Evolutionary conservation across 2,888 invertebrate species (phyloP).

Genomic region (Amphiduros pacificus): DNA sequence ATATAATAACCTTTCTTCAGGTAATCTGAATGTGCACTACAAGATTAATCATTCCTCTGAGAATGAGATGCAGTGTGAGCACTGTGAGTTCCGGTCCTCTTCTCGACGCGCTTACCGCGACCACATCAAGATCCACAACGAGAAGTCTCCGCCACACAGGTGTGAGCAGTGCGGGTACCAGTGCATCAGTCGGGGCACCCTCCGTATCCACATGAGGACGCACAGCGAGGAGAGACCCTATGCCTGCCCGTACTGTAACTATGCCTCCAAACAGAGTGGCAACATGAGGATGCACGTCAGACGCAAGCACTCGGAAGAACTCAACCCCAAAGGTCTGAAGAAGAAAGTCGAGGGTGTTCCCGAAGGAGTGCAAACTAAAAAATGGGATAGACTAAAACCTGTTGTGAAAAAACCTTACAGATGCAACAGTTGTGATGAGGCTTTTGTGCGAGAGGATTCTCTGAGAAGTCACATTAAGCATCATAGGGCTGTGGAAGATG

Average conservation of each 20-base stretch:
- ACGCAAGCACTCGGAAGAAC: slow-evolving; percentile 39
- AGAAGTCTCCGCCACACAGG: slow-evolving; percentile 17
- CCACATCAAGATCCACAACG: slow-evolving; percentile 48
- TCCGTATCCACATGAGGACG: slow-evolving; percentile 42
- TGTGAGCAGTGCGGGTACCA: slow-evolving; percentile 46
- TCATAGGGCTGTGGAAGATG: slow-evolving; percentile 42
- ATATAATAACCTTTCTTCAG: slow-evolving; percentile 44
- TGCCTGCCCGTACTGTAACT: slow-evolving; percentile 48
- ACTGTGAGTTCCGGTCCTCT: slow-evolving; percentile 51
- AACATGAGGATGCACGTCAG: slow-evolving; percentile 49
- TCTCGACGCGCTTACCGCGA: slow-evolving; percentile 49
- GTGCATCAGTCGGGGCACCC: slow-evolving; percentile 40
- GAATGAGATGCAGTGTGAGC: slow-evolving; percentile 42
- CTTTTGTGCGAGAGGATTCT: slow-evolving; percentile 61
- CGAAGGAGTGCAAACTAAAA: not conserved
- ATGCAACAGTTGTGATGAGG: slow-evolving; percentile 54
- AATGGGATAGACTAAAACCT: slow-evolving; percentile 21
- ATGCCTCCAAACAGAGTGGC: slow-evolving; percentile 42
- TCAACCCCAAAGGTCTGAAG: not conserved
- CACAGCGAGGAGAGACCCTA: slow-evolving; percentile 45
- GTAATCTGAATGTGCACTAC: slow-evolving; percentile 57
- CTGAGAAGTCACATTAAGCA: slow-evolving; percentile 59
- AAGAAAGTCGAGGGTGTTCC: not conserved
- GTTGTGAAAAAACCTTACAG: slow-evolving; percentile 44
- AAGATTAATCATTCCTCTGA: slow-evolving; percentile 51